Base-by-base conservation (phyloP, 2,113 vertebrate genomes). In the Panthera tigris region DNA sequence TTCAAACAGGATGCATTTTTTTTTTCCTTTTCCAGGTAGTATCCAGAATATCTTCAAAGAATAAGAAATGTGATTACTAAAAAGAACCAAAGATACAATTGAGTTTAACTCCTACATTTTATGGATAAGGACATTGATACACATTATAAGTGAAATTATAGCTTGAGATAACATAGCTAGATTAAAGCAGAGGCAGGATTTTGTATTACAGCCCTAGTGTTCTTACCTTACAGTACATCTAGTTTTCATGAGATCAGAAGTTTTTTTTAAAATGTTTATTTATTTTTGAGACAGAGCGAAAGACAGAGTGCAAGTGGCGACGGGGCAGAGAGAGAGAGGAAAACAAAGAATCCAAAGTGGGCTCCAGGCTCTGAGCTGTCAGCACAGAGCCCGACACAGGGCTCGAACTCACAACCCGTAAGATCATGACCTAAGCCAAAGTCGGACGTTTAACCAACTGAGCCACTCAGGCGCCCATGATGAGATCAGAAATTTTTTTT, bases 1-100 rank as follows among this genome's bases (percentile, higher is more conserved):
- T 97, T 96, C 95, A 98, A 96, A 80, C 98, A 96, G 31, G 98
- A 93, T 41, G 84, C 94, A 83, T 94, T 98, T 71, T 73, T 96
- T 96, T 94, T 73, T 96, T 93, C 84, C 65, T 91, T 98, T 98
- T 91, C 84, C 92, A 81, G 41, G 83, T 69, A 98, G 96, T 93
- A 71, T 94, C 98, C 98, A 98, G 94, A 95, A 92, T 97, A 94
- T 52, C 45, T 76, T 84, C 45, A 57, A 76, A 3, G 36, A 90
- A 57, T 76, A 27, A 78, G 91, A 86, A 69, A 63, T 55, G 29
- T 86, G 36, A 95, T 79, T 91, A 39, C 61, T 85, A 69, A 71
- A 86, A 85, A 79, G 25, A 63, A 86, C 65, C 71, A 79, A 91
- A 68, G 73, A 79, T 45, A 36, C 13, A 79, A 11, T 78, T 91